Base-by-base conservation (phyloP, 2,888 invertebrate species). In the Drosophila niveifrons region DNA sequence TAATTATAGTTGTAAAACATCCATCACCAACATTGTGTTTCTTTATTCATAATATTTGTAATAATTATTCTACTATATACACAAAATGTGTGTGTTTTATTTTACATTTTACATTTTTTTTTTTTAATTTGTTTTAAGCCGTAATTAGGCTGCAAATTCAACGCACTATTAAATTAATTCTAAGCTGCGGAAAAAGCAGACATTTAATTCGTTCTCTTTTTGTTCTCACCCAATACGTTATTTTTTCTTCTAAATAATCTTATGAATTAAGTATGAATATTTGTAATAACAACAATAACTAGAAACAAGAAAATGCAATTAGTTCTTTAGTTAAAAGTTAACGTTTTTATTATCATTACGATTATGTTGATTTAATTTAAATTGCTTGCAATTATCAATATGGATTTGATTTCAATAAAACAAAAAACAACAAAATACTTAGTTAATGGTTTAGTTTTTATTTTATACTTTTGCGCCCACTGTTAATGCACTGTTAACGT, bases 371-470 rank as follows among this genome's bases (percentile, higher is more conserved):
- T 44, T 62, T 52, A 41, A 61, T 46, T 61, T 56, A 9, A 9
- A 34, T 15, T 62, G 36, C 66, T 48, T 71, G 36, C 57, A 68
- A 58, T 46, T 65, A 68, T 62, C 41, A n/a, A n/a, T n/a, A 68
- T 64, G 15, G 68, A 82, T 71, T 72, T 72, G 66, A 87, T 76
- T 75, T 84, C 59, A 84, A 83, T 82, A 87, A 85, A 88, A 88
- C n/a, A n/a, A 23, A 23, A 23, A 23, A 23, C 23, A 23, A 4
- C 23, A 23, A 23, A 66, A 72, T 68, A 47, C 46, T 46, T 85
- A 85, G 88, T 72, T 76, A 84, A 88, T 78, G 82, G 75, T 85
- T 84, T 85, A 83, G 79, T 81, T 52, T 31, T 31, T 31, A 9
- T 1, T 31, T 2, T 13, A n/a, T n/a, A n/a, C 28, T 51, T 34